Percentiles rank a stretch among this genome's conserved stretches.
Evolutionary conservation across 2,888 invertebrate species (phyloP).

Genomic region (Drosophila merina): DNA sequence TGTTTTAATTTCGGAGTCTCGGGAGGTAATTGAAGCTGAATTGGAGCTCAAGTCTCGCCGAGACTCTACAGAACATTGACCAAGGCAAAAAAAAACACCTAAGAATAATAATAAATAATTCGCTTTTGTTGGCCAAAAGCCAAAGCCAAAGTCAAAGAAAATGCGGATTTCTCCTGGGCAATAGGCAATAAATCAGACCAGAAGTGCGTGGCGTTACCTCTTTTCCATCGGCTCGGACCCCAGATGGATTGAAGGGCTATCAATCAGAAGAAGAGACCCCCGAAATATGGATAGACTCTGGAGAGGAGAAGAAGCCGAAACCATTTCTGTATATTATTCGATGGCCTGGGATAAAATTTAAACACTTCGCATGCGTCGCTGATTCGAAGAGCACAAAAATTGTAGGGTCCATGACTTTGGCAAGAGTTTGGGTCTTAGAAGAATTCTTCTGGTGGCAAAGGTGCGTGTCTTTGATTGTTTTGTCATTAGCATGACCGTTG

Average conservation of each 20-base stretch:
- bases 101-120: conserved; percentile 4
- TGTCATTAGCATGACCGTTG: conserved; percentile 65
- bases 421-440: conserved; percentile 10
- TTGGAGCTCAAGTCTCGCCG: not conserved
- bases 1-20: not conserved
- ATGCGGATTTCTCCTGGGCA: not conserved
- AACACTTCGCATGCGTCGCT: conserved; percentile 66
- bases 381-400: conserved; percentile 32
- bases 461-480: conserved; percentile 60
- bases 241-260: conserved; percentile 2
- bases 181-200: not conserved
- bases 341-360: conserved; percentile 37
- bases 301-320: conserved; percentile 6
- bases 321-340: conserved; percentile 59
- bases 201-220: not conserved
- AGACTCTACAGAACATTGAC: not conserved
- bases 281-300: not conserved
- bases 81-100: not conserved
- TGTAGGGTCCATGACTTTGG: conserved; percentile 26
- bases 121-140: not conserved
- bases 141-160: not conserved
- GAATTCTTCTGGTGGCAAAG: not conserved
- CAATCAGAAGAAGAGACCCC: not conserved
- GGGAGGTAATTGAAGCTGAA: not conserved
- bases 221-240: not conserved